These are phyloP conservation scores for Mythimna vitellina DNA, from an alignment of 2,888 invertebrate genomes.

Conservation along the genomic window DNA sequence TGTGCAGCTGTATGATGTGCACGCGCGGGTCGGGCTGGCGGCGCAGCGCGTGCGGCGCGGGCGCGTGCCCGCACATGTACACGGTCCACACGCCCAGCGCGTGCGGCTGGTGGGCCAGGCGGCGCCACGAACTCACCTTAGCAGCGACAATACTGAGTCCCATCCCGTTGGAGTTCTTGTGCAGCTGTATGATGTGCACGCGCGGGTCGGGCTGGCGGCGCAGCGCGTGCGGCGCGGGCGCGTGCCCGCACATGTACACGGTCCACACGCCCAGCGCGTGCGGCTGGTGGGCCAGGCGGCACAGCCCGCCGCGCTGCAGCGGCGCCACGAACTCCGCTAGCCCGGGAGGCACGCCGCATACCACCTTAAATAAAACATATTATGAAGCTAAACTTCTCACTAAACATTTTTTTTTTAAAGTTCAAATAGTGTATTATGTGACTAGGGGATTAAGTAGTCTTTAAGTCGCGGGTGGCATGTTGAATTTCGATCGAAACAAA, in stretches of 20 bases:
- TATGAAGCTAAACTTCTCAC: not conserved
- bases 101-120: no score
- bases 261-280: constrained; percentile 98
- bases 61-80: constrained; percentile 90
- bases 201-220: constrained; percentile 14
- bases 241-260: constrained; percentile 93
- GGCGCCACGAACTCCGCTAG: constrained; percentile 96
- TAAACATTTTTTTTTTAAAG: no score
- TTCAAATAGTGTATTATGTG: no score
- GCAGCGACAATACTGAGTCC: constrained; percentile 8
- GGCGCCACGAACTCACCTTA: not conserved
- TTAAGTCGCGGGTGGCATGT: no score
- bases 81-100: constrained; percentile 75
- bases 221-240: constrained; percentile 79
- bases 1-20: constrained; percentile 1
- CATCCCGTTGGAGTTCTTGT: constrained; percentile 8
- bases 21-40: constrained; percentile 14
- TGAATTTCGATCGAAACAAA: no score
- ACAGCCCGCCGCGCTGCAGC: constrained; percentile 95
- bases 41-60: constrained; percentile 70
- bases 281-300: constrained; percentile 97
- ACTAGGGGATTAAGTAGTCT: no score
- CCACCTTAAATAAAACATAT: constrained; percentile 88
- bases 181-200: not conserved
- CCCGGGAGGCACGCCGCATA: constrained; percentile 98